These are phyloP conservation scores for Tiliqua scincoides DNA, from an alignment of 2,113 vertebrate genomes.

Conservation along the genomic window DNA sequence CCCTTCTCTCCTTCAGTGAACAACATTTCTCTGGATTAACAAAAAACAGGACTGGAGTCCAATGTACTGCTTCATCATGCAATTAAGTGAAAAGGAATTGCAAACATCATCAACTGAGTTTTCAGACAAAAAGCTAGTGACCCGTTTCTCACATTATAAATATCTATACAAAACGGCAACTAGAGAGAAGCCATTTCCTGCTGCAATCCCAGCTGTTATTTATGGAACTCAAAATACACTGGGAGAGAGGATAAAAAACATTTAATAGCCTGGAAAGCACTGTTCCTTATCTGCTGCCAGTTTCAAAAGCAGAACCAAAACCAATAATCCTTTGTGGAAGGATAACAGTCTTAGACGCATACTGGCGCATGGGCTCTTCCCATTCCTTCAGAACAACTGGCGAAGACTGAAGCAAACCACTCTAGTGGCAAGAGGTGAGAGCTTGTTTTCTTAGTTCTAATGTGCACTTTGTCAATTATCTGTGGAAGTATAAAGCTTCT, in stretches of 20 bases:
- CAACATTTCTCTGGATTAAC: background rate
- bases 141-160: constrained; percentile 19
- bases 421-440: background rate
- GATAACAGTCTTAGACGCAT: no score
- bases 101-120: background rate
- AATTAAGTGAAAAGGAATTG: background rate
- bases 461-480: background rate
- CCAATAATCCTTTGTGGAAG: constrained; percentile 30
- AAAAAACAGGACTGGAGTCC: background rate
- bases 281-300: constrained; percentile 43
- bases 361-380: background rate
- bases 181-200: constrained; percentile 8
- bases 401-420: background rate
- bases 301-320: constrained; percentile 50
- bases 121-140: background rate
- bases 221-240: constrained; percentile 18
- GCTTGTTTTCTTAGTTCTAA: background rate
- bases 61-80: background rate
- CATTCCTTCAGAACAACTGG: background rate
- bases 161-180: background rate
- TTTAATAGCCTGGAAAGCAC: constrained; percentile 51
- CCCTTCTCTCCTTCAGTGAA: constrained; percentile 16
- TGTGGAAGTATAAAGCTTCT: background rate
- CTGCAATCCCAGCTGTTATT: constrained; percentile 35
- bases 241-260: constrained; percentile 42